Conservation (phyloP, 1,140 invertebrate species). For the Lepidotrigona ventralis region DNA sequence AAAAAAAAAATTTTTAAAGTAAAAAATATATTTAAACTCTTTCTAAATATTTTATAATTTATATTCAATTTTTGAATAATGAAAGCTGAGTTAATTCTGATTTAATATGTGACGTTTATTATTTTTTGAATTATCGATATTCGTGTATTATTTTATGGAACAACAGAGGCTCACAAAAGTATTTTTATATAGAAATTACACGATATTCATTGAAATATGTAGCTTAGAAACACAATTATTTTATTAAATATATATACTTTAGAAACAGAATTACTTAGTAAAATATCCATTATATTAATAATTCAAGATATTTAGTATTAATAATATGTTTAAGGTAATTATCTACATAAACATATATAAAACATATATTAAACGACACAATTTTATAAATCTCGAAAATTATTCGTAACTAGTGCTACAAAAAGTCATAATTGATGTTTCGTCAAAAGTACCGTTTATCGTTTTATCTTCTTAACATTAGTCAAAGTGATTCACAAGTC, state of each 20-base stretch:
- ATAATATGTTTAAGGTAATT: background rate
- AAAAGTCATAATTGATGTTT: too few relatives aligned
- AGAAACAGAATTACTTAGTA: background rate
- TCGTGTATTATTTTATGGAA: too few relatives aligned
- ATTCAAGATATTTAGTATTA: background rate
- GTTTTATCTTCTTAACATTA: too few relatives aligned
- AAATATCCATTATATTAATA: background rate
- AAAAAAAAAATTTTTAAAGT: too few relatives aligned
- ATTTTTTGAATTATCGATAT: too few relatives aligned
- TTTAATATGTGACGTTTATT: background rate
- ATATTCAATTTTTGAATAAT: background rate
- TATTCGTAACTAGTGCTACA: too few relatives aligned
- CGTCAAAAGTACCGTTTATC: too few relatives aligned
- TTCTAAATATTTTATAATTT: background rate
- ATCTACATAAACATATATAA: background rate
- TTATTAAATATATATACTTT: background rate
- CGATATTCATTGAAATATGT: background rate
- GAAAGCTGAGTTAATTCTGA: background rate
- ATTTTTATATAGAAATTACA: background rate
- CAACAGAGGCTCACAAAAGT: background rate
- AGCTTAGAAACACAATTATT: background rate
- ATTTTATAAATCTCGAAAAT: too few relatives aligned
- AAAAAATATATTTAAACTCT: background rate
- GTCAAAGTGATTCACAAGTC: too few relatives aligned
- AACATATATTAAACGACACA: background rate